Evolutionary conservation across 2,113 vertebrate genomes (phyloP).

Genomic region (Gymnobelideus leadbeateri): DNA sequence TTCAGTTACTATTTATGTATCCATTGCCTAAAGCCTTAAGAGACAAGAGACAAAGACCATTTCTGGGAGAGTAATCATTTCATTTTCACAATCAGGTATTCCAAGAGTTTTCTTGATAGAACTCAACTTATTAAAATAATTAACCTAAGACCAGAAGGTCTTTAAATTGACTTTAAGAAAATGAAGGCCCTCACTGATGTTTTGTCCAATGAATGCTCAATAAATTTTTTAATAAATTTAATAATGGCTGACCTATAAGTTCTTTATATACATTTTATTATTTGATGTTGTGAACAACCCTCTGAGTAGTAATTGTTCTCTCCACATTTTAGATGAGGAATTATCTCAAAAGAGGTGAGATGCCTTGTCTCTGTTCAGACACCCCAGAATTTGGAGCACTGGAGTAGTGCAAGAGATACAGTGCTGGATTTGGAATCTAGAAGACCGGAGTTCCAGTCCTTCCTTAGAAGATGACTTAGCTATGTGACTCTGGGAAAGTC

Average conservation of each 20-base stretch:
- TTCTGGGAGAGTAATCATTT: slow-evolving; percentile 42
- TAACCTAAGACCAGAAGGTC: background rate
- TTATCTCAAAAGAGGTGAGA: background rate
- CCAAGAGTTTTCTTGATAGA: background rate
- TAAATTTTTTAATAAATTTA: background rate
- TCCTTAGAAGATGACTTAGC: background rate
- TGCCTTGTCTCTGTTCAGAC: background rate
- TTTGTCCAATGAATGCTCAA: background rate
- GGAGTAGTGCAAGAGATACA: background rate
- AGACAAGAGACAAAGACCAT: background rate
- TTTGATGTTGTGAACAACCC: background rate
- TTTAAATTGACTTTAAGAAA: background rate
- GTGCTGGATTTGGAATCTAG: background rate
- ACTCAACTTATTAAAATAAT: background rate
- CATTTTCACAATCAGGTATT: background rate
- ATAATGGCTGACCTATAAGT: background rate
- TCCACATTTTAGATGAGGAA: background rate
- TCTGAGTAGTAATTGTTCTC: background rate
- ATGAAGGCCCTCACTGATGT: background rate
- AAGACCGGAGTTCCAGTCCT: background rate
- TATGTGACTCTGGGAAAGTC: background rate
- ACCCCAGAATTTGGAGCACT: background rate
- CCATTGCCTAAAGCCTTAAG: background rate
- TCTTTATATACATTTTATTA: background rate
- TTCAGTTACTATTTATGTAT: background rate